Evolutionary conservation across 2,888 invertebrate species (phyloP).

Genomic region (Eumerus sabulonum): DNA sequence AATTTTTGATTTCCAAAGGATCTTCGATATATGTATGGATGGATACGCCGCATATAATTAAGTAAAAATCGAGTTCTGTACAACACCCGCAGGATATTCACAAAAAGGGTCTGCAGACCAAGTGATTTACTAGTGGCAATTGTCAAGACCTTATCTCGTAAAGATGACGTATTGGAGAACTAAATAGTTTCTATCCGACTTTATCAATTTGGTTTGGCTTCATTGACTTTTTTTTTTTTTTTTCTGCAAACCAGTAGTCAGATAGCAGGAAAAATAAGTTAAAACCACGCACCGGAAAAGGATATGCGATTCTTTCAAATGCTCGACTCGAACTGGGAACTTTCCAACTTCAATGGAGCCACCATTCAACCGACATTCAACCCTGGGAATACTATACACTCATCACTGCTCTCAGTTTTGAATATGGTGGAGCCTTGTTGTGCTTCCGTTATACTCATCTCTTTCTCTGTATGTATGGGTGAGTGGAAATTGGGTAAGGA

Average conservation of each 20-base stretch:
- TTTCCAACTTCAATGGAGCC: constrained; percentile 23
- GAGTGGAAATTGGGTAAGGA: constrained; percentile 48
- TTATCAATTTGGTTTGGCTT: constrained; percentile 3
- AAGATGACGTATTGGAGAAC: too few species aligned
- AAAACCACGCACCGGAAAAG: constrained; percentile 59
- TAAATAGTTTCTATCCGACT: not conserved
- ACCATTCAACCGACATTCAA: constrained; percentile 60
- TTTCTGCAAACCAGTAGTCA: constrained; percentile 28
- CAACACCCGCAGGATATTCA: too few species aligned
- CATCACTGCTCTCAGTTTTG: constrained; percentile 28
- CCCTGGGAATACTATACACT: constrained; percentile 47
- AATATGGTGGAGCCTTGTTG: constrained; percentile 16
- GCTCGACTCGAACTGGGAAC: constrained; percentile 68
- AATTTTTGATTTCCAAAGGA: too few species aligned
- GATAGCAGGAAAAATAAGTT: constrained; percentile 15
- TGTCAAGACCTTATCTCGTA: too few species aligned
- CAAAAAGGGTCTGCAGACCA: too few species aligned
- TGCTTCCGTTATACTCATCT: constrained; percentile 37
- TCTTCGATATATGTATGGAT: too few species aligned
- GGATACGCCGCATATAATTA: too few species aligned
- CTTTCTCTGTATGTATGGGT: constrained; percentile 21
- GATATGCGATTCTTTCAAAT: constrained; percentile 67
- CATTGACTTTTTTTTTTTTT: constrained; percentile 3
- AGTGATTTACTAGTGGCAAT: too few species aligned
- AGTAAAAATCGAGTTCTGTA: too few species aligned